Evolutionary conservation across 2,113 vertebrate species (phyloP).

Genomic region (Neogale vison): DNA sequence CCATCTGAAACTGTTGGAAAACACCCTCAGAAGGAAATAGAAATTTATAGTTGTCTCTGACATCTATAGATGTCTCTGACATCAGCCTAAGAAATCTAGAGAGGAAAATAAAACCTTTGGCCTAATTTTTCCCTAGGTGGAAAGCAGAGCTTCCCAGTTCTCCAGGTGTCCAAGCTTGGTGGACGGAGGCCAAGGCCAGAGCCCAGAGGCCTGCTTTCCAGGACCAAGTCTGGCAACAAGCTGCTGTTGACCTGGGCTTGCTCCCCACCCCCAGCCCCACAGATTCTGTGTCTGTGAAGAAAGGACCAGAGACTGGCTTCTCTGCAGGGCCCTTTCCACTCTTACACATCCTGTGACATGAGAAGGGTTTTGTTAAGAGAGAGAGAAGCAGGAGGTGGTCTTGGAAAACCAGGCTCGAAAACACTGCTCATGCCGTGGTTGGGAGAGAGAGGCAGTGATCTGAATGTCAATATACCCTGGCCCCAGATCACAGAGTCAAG

Average conservation of each 20-base stretch:
- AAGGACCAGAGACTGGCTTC: background rate
- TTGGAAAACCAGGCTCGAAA: background rate
- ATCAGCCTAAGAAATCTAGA: background rate
- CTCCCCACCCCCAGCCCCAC: background rate
- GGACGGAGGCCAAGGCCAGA: background rate
- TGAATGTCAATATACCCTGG: background rate
- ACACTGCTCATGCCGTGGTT: fast-evolving
- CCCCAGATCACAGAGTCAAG: background rate
- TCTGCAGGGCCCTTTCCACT: background rate
- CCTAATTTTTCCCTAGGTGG: background rate
- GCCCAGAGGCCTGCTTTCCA: background rate
- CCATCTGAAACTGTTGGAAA: slow-evolving; percentile 51
- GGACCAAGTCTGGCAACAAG: background rate
- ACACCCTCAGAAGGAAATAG: background rate
- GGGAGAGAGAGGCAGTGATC: background rate
- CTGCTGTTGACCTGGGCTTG: background rate
- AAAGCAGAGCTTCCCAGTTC: background rate
- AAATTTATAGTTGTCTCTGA: slow-evolving; percentile 32
- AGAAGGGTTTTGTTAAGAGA: background rate
- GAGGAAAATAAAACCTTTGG: slow-evolving; percentile 18
- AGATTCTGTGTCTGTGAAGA: background rate
- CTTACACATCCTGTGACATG: background rate
- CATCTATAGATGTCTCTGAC: slow-evolving; percentile 1
- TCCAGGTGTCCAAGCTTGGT: background rate
- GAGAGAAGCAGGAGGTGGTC: background rate